A percentile compares a stretch with the other conserved stretches of the same genome.
Conservation (phyloP, 2,797 vertebrate species). For the Dryobates pubescens region DNA sequence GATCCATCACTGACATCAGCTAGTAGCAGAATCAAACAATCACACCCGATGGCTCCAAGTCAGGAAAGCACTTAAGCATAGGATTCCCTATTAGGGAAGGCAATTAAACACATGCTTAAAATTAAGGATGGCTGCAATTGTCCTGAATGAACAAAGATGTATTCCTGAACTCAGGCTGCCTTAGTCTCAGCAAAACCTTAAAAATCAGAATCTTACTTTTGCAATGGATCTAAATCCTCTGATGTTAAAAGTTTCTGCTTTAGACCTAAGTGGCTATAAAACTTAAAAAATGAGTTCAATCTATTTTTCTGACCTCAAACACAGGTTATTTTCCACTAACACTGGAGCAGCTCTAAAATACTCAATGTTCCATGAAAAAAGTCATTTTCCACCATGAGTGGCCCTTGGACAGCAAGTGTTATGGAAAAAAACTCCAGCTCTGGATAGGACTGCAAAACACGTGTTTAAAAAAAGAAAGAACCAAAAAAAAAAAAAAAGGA, state of each 20-base stretch:
- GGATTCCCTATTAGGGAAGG: conserved; percentile 7
- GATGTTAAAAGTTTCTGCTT: conserved; percentile 36
- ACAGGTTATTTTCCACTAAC: conserved; percentile 71
- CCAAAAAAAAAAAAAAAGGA: neutral
- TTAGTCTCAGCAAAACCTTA: neutral
- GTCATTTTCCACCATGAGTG: conserved; percentile 57
- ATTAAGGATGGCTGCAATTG: neutral
- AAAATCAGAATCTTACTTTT: conserved; percentile 26
- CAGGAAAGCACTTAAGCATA: conserved; percentile 19
- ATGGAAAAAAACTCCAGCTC: conserved; percentile 58
- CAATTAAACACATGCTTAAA: conserved; percentile 34
- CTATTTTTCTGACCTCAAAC: conserved; percentile 75
- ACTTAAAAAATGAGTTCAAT: conserved; percentile 67
- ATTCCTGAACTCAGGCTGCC: neutral
- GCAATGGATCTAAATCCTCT: conserved; percentile 18
- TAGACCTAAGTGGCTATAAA: conserved; percentile 57
- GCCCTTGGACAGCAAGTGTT: conserved; percentile 67
- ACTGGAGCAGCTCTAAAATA: conserved; percentile 52
- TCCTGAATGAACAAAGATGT: neutral
- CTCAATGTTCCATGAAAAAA: conserved; percentile 55
- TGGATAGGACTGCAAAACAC: conserved; percentile 49
- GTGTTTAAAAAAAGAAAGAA: neutral
- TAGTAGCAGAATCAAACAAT: neutral
- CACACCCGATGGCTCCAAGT: neutral
- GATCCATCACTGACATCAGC: neutral